phyloP scores from a whole-genome alignment of 2,888 invertebrate genomes.

The Eupithecia tripunctaria region DNA sequence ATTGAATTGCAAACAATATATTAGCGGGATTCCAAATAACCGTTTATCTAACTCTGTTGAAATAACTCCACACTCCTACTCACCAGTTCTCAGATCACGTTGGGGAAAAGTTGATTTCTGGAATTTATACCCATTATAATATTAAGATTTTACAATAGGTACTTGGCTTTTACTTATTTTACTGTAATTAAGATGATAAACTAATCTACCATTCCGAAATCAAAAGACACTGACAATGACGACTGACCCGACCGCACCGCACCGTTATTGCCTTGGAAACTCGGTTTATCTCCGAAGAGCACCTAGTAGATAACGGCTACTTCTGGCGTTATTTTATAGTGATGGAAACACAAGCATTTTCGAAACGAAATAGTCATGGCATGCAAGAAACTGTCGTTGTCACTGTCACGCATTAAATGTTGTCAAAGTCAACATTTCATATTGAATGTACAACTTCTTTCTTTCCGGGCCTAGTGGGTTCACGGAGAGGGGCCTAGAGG shows the following conservation, averaged over 20 bases:
- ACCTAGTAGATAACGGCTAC: background rate
- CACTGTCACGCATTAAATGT: constrained; percentile 30
- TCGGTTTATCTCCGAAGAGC: background rate
- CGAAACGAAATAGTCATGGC: constrained; percentile 3
- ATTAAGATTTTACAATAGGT: background rate
- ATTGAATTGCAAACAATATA: too few relatives aligned
- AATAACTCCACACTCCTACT: too few relatives aligned
- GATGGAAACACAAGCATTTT: background rate
- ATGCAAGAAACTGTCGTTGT: constrained; percentile 29
- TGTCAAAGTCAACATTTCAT: background rate
- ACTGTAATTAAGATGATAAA: background rate
- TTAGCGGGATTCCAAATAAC: too few relatives aligned
- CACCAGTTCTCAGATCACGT: too few relatives aligned
- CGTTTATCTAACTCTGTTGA: too few relatives aligned
- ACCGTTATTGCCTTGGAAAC: background rate
- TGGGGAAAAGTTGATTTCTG: background rate
- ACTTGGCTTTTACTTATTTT: background rate
- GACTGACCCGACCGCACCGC: background rate
- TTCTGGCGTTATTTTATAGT: background rate
- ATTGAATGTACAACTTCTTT: too few relatives aligned
- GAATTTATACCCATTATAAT: background rate
- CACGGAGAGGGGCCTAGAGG: too few relatives aligned
- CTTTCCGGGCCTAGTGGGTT: too few relatives aligned
- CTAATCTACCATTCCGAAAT: background rate
- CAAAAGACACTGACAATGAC: background rate